Evolutionary conservation across 2,888 invertebrate species (phyloP), one percentile per base, ranked within the genome.

Genomic region (Drosophila quasianomalipes): DNA sequence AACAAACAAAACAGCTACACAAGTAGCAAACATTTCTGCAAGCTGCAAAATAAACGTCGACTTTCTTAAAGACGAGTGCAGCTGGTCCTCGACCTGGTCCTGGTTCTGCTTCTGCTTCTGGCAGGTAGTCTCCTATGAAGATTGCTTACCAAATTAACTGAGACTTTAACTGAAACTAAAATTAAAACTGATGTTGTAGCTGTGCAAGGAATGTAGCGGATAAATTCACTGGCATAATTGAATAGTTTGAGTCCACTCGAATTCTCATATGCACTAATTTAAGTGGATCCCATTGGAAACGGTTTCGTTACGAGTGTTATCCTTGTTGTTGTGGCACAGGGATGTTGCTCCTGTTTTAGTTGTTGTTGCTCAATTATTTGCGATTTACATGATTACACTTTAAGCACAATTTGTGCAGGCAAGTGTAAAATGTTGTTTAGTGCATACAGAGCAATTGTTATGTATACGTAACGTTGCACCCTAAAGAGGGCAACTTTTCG

Each of bases 361-460:
- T 70, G 67, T 59, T 75, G 51, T 60, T 63, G 69, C 78, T 75
- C 68, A 80, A 81, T 87, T 72, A 81, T 75, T 73, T 85, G 81
- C 88, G 76, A 86, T 90, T 90, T 89, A 80, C 70, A 82, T 83
- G 87, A 89, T 86, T 90, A 83, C 83, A 82, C 74, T 89, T 79
- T 85, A 85, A 83, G 70, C 83, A 77, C 81, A 85, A 79, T 84
- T 89, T 85, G 84, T 85, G 81, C 83, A 79, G 57, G 74, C 81
- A 66, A 73, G 77, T 84, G 81, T 76, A 79, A 81, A 89, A 75
- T 75, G 79, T 77, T 79, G 79, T 78, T 81, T 70, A 78, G 80
- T 79, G 60, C 65, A 64, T 37, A 52, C 37, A 26, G 26, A 60
- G 69, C 58, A 75, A 70, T 57, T 73, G 85, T 74, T 76, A 89